Evolutionary conservation across 2,113 vertebrate species (phyloP), one percentile per base, ranked within the genome.

Genomic region (Motacilla tschutschensis): DNA sequence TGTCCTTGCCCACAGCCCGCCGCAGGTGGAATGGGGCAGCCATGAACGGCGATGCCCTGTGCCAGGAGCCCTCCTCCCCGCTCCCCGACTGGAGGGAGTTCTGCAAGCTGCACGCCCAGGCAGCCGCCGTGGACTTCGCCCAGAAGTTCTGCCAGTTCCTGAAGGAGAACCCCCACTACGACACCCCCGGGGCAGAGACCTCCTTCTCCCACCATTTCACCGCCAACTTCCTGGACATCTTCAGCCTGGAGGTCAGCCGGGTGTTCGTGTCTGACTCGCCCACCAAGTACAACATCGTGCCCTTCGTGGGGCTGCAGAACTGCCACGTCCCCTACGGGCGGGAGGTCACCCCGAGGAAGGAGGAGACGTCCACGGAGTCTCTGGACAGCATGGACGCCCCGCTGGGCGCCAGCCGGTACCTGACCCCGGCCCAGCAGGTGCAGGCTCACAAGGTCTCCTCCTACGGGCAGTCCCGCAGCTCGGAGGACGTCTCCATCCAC

Each of bases 51-150:
- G 98, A 98, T 84, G 96, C 95, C 94, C 91, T 97, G 93, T 98
- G 98, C 97, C 97, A 97, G 89, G 98, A 98, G 89, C 96, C 98
- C 91, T 97, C 98, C 89, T 98, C 97, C 96, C 98, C 98, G 6
- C 97, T 97, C 96, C 98, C 98, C 1, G 98, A 99, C 97, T 99
- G 99, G 99, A 97, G 98, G 97, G 98, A 99, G 96, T 99, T 99
- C 96, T 99, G 99, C 14, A 98, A 99, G 97, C 97, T 99, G 71
- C 99, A 99, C 4, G 99, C 99, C 19, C 98, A 98, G 86, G 98
- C 98, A 6, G 98, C 98, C 1, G 99, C 99, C 3, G 96, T 97
- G 6, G 98, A 99, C 95, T 99, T 99, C 1, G 99, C 98, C 22
- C 96, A 98, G 96, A 99, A 99, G 92, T 99, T 99, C 97, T 98